A percentile compares a stretch with the other conserved stretches of the same genome.
Conservation (phyloP, 2,888 invertebrate species). For the Euplagia quadripunctaria region DNA sequence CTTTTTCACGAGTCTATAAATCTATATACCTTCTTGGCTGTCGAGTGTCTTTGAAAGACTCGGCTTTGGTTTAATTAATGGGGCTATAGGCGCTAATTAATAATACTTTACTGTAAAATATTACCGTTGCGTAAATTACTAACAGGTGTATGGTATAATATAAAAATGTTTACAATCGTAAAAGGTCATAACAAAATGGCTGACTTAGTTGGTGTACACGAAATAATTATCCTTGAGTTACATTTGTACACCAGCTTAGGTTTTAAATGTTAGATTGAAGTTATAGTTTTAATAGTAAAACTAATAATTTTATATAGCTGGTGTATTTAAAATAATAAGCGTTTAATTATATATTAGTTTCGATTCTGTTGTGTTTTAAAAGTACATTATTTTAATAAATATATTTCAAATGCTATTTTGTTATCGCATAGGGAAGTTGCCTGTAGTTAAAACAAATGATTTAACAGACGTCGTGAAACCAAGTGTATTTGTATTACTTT, state of each 20-base stretch:
- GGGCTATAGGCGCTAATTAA: too few relatives aligned
- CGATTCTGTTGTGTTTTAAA: background rate
- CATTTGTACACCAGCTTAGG: background rate
- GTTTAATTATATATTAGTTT: background rate
- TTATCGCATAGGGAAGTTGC: too few relatives aligned
- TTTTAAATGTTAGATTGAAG: background rate
- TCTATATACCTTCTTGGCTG: too few relatives aligned
- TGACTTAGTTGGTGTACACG: background rate
- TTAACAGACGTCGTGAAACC: too few relatives aligned
- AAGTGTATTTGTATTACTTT: too few relatives aligned
- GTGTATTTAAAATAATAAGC: background rate
- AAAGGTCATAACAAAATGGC: background rate
- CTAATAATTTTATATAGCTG: background rate
- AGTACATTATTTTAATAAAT: background rate
- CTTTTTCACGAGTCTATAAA: too few relatives aligned
- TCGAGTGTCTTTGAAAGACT: too few relatives aligned
- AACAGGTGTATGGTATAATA: slow-evolving; percentile 2
- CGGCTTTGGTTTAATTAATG: too few relatives aligned
- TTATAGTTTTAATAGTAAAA: background rate
- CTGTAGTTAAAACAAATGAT: too few relatives aligned
- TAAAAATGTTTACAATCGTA: background rate
- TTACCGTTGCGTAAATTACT: too few relatives aligned
- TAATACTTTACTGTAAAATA: too few relatives aligned
- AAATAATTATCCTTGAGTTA: too few relatives aligned
- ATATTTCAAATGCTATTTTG: background rate